Conservation (phyloP, 2,113 vertebrate species). For the Leptocoma aspasia region DNA sequence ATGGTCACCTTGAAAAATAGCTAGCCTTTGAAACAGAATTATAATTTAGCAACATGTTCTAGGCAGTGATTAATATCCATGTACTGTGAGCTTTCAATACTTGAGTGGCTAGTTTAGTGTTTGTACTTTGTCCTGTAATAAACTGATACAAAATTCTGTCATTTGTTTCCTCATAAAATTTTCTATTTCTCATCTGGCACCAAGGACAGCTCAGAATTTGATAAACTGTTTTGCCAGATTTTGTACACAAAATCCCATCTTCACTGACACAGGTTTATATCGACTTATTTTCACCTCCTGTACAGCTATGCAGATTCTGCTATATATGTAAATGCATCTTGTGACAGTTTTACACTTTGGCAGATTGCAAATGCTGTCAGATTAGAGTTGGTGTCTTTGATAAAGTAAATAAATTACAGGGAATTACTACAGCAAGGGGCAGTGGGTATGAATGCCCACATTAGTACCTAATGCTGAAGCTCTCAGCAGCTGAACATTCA, state of each 20-base stretch:
- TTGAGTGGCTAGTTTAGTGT: background rate
- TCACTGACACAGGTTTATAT: conserved; percentile 39
- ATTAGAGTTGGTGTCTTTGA: background rate
- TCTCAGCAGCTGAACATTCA: conserved; percentile 14
- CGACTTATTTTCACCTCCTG: conserved; percentile 32
- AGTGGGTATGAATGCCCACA: background rate
- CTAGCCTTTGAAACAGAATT: background rate
- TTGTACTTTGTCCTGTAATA: background rate
- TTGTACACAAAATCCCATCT: conserved; percentile 23
- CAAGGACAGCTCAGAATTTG: background rate
- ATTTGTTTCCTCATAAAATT: background rate
- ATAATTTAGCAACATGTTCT: background rate
- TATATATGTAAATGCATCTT: conserved; percentile 42
- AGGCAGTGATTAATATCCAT: background rate
- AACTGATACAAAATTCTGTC: background rate
- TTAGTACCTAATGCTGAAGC: background rate
- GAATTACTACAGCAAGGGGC: background rate
- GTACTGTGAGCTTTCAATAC: background rate
- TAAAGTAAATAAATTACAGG: conserved; percentile 34
- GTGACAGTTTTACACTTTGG: conserved; percentile 45
- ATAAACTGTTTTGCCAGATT: conserved; percentile 19
- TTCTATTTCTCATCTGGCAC: background rate
- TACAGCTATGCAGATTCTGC: conserved; percentile 26
- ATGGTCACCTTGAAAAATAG: background rate
- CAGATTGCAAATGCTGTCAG: conserved; percentile 40